Percentiles rank a stretch among this genome's conserved stretches.
Conservation (phyloP, 2,113 vertebrate genomes). For the Peromyscus leucopus region DNA sequence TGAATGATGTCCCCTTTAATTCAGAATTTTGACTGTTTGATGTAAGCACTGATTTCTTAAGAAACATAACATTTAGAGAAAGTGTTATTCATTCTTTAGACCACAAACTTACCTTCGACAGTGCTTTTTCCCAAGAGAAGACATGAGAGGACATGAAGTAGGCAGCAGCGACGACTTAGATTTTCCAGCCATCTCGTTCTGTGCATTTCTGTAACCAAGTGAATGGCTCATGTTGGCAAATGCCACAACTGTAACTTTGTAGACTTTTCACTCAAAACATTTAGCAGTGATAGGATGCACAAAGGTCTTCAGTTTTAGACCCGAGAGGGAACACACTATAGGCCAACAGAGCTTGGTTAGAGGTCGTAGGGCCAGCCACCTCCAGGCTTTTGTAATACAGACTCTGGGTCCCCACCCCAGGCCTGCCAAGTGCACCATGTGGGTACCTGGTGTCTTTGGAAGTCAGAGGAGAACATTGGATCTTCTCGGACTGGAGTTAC, state of each 20-base stretch:
- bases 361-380: background rate
- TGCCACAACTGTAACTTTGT: background rate
- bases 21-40: background rate
- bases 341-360: background rate
- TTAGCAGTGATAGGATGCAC: background rate
- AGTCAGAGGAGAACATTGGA: background rate
- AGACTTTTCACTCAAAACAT: background rate
- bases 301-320: background rate
- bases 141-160: background rate
- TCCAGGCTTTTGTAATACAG: background rate
- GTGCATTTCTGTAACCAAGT: background rate
- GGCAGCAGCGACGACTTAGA: background rate
- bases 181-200: background rate
- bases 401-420: background rate
- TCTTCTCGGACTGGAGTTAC: background rate
- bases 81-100: background rate
- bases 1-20: background rate
- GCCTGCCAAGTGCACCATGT: background rate
- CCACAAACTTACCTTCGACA: background rate
- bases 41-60: background rate
- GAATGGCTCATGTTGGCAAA: background rate
- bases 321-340: background rate
- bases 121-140: background rate
- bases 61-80: constrained; percentile 17
- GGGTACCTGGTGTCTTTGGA: background rate